These are phyloP conservation scores for Arizona elegans DNA, from an alignment of 2,113 vertebrate genomes.

Conservation along the genomic window DNA sequence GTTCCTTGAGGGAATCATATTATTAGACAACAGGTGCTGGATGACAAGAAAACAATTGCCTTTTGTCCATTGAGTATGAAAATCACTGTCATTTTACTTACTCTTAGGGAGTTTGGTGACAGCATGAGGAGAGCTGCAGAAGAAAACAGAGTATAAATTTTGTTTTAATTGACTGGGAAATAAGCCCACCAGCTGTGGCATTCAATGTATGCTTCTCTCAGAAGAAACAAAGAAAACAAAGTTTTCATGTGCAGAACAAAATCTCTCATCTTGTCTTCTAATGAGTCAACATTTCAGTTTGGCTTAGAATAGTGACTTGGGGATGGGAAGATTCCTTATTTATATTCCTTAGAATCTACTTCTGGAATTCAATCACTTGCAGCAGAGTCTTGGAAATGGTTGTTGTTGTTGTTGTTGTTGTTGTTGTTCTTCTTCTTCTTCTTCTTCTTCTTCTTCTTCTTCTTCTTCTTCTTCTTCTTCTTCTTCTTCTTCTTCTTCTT, in stretches of 20 bases:
- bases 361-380: background rate
- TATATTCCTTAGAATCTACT: background rate
- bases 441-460: too few species aligned
- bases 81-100: conserved; percentile 27
- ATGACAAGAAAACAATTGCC: conserved; percentile 54
- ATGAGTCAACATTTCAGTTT: background rate
- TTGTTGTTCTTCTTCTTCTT: too few species aligned
- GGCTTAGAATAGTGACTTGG: background rate
- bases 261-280: background rate
- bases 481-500: too few species aligned
- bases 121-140: conserved; percentile 26
- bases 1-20: conserved; percentile 7
- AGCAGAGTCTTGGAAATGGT: background rate
- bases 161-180: conserved; percentile 37
- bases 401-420: too few species aligned
- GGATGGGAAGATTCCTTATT: background rate
- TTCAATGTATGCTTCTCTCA: conserved; percentile 7
- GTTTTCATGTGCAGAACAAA: background rate
- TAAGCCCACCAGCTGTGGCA: conserved; percentile 51
- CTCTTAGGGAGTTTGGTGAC: conserved; percentile 31
- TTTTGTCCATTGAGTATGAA: conserved; percentile 36
- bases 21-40: conserved; percentile 27
- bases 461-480: too few species aligned
- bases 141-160: conserved; percentile 55
- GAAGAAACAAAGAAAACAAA: conserved; percentile 9